phyloP scores from a whole-genome alignment of 2,113 vertebrate genomes.

The Choloepus hoffmanni region DNA sequence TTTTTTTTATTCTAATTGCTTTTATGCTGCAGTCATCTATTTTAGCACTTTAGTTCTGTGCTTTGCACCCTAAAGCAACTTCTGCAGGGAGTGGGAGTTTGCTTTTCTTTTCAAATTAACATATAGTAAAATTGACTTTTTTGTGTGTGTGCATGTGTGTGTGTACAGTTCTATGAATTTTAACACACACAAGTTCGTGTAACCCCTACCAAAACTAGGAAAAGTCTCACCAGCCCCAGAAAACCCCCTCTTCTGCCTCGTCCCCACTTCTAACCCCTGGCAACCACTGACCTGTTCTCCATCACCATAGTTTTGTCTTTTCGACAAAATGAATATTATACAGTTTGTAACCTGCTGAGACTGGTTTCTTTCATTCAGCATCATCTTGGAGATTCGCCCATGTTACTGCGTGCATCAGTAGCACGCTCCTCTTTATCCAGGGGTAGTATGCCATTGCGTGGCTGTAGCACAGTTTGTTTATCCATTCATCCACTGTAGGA shows the following conservation, averaged over 20 bases:
- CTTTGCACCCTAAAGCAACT: slow-evolving; percentile 2
- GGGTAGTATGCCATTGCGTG: accelerated
- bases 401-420: accelerated
- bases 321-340: neutral
- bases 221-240: neutral
- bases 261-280: neutral
- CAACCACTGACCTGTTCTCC: neutral
- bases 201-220: neutral
- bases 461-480: neutral
- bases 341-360: neutral
- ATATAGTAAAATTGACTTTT: neutral
- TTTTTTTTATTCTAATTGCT: neutral
- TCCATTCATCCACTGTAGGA: neutral
- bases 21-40: neutral
- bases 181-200: neutral
- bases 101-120: slow-evolving; percentile 45
- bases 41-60: neutral
- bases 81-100: slow-evolving; percentile 36
- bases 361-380: neutral
- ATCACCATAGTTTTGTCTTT: neutral
- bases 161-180: neutral
- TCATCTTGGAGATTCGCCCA: neutral
- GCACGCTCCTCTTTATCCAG: neutral
- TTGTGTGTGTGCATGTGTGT: too few relatives aligned
- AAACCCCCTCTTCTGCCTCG: neutral